Conservation (phyloP, 2,113 vertebrate genomes). For the Ancistrus triradiatus region DNA sequence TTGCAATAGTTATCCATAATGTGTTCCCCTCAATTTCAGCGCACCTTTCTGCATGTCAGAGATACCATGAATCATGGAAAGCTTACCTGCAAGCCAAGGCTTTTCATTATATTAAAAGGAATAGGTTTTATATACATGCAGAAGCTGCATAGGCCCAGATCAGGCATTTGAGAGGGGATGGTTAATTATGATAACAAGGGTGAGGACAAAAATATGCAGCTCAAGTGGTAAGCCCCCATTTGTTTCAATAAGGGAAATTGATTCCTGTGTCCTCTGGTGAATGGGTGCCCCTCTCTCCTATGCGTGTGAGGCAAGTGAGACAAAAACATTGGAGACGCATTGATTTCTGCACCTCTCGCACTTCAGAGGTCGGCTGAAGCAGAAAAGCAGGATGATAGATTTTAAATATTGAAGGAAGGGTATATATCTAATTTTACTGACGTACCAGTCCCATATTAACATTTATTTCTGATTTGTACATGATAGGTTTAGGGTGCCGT, state of each 20-base stretch:
- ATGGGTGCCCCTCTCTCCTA: conserved; percentile 46
- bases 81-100: conserved; percentile 54
- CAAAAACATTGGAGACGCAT: conserved; percentile 53
- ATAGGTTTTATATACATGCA: conserved; percentile 28
- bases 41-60: conserved; percentile 61
- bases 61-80: conserved; percentile 61
- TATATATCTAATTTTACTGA: conserved; percentile 15
- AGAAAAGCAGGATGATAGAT: conserved; percentile 15
- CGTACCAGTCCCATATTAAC: conserved; percentile 5
- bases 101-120: conserved; percentile 72
- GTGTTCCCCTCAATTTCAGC: conserved; percentile 46
- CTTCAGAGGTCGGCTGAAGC: neutral
- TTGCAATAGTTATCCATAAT: conserved; percentile 50
- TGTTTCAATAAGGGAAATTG: conserved; percentile 76
- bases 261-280: conserved; percentile 66
- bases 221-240: conserved; percentile 62
- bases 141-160: conserved; percentile 12
- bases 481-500: conserved; percentile 1
- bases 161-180: conserved; percentile 51
- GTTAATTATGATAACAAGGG: conserved; percentile 70
- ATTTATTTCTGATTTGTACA: conserved; percentile 28
- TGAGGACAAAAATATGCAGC: conserved; percentile 54
- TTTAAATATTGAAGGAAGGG: neutral
- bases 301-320: conserved; percentile 52
- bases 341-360: conserved; percentile 50